These are phyloP conservation scores for Labia minor DNA, from an alignment of 2,888 invertebrate genomes.

Conservation along the genomic window DNA sequence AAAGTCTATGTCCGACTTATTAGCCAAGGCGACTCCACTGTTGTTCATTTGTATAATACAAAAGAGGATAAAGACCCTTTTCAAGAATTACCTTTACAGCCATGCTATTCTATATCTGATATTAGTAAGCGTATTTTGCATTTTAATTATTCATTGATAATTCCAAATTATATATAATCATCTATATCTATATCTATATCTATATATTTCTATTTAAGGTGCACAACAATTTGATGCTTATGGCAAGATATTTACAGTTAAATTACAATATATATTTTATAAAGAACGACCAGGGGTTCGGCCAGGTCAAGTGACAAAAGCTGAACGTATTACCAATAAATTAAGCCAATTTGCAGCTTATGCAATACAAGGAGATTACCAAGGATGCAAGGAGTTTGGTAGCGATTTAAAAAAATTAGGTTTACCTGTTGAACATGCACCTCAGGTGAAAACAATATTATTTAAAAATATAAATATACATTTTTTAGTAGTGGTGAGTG, in stretches of 20 bases:
- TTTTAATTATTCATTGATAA: background rate
- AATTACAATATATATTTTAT: slow-evolving; percentile 94
- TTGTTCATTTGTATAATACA: slow-evolving; percentile 74
- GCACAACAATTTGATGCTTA: slow-evolving; percentile 98
- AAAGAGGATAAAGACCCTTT: slow-evolving; percentile 81
- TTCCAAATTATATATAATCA: background rate
- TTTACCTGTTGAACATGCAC: slow-evolving; percentile 92
- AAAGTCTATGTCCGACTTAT: slow-evolving; percentile 80
- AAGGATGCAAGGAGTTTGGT: slow-evolving; percentile 86
- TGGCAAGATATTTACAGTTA: slow-evolving; percentile 97
- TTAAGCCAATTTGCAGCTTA: slow-evolving; percentile 87
- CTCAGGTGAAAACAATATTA: slow-evolving; percentile 50
- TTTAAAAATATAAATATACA: background rate
- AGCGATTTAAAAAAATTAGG: slow-evolving; percentile 87
- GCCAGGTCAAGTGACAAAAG: slow-evolving; percentile 88
- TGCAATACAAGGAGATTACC: slow-evolving; percentile 86
- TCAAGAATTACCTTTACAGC: slow-evolving; percentile 87
- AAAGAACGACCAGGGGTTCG: slow-evolving; percentile 94
- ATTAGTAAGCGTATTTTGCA: slow-evolving; percentile 41
- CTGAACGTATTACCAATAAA: slow-evolving; percentile 81
- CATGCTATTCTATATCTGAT: slow-evolving; percentile 91
- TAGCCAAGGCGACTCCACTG: slow-evolving; percentile 67
- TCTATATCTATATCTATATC: too few relatives aligned
- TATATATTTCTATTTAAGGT: too few relatives aligned
- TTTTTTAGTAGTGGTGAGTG: background rate